phyloP scores from a whole-genome alignment of 2,797 vertebrate genomes.

The Lates japonicus region DNA sequence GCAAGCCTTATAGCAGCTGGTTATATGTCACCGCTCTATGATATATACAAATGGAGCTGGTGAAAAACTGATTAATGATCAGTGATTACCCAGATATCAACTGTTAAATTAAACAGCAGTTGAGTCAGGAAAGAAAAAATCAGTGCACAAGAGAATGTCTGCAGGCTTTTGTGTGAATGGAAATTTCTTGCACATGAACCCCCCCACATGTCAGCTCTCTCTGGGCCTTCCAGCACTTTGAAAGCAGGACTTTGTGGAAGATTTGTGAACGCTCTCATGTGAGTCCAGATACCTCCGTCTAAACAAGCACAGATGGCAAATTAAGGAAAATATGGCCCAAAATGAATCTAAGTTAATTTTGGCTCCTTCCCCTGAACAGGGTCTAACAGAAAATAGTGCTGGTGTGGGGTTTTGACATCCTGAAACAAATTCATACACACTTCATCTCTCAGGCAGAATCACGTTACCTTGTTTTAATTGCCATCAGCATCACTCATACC shows the following conservation, averaged over 20 bases:
- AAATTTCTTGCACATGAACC: slow-evolving; percentile 45
- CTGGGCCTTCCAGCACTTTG: slow-evolving; percentile 59
- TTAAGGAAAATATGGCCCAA: slow-evolving; percentile 64
- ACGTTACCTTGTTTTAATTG: slow-evolving; percentile 26
- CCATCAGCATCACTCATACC: slow-evolving; percentile 4
- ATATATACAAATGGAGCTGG: neutral
- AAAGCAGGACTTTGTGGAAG: slow-evolving; percentile 64
- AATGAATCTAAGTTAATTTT: slow-evolving; percentile 63
- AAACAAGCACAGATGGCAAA: slow-evolving; percentile 79
- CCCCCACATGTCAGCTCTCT: slow-evolving; percentile 55
- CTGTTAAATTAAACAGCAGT: slow-evolving; percentile 35
- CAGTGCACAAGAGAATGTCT: slow-evolving; percentile 9
- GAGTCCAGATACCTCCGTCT: slow-evolving; percentile 54
- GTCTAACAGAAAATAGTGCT: slow-evolving; percentile 50
- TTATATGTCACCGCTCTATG: slow-evolving; percentile 11
- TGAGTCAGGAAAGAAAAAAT: slow-evolving; percentile 20
- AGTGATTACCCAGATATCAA: slow-evolving; percentile 20
- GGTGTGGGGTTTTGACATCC: slow-evolving; percentile 36
- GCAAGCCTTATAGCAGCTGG: neutral
- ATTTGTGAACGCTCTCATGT: slow-evolving; percentile 63
- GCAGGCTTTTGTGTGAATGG: slow-evolving; percentile 52
- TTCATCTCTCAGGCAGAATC: slow-evolving; percentile 15
- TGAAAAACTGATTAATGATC: slow-evolving; percentile 15
- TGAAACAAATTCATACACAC: slow-evolving; percentile 32
- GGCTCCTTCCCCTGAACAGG: slow-evolving; percentile 42